These are phyloP conservation scores for Archips xylosteana DNA, from an alignment of 2,888 invertebrate species.

Conservation along the genomic window DNA sequence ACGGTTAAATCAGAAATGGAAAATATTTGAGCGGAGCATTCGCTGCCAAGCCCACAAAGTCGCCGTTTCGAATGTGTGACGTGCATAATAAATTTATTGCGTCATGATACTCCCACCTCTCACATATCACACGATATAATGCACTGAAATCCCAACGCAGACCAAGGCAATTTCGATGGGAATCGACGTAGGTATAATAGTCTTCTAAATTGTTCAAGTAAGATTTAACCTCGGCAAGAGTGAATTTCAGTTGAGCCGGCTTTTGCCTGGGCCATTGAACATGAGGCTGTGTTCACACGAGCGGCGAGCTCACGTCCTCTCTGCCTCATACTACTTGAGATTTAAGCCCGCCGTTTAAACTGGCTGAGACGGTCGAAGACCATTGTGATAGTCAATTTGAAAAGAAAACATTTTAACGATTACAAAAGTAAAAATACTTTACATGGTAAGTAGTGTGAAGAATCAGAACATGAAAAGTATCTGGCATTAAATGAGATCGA, in stretches of 20 bases:
- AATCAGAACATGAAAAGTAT: neutral
- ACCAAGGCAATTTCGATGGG: constrained; percentile 20
- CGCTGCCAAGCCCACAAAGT: constrained; percentile 26
- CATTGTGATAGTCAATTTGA: neutral
- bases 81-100: constrained; percentile 32
- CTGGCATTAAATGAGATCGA: neutral
- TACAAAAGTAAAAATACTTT: neutral
- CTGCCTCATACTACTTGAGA: constrained; percentile 17
- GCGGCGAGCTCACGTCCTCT: constrained; percentile 45
- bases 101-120: constrained; percentile 25
- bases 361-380: constrained; percentile 2
- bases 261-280: constrained; percentile 61
- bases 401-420: neutral
- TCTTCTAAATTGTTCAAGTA: constrained; percentile 48
- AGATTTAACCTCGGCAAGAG: constrained; percentile 51
- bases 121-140: constrained; percentile 18
- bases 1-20: constrained; percentile 20
- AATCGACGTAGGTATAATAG: constrained; percentile 20
- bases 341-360: constrained; percentile 24
- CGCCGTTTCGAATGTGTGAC: constrained; percentile 27
- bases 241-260: constrained; percentile 56
- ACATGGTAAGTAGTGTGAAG: neutral
- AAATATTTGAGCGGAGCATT: constrained; percentile 18
- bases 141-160: constrained; percentile 16
- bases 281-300: constrained; percentile 51